Percentiles rank a stretch among this genome's conserved stretches.
These are phyloP conservation scores for Apotomis turbidana DNA, from an alignment of 2,888 invertebrate species.

Conservation along the genomic window DNA sequence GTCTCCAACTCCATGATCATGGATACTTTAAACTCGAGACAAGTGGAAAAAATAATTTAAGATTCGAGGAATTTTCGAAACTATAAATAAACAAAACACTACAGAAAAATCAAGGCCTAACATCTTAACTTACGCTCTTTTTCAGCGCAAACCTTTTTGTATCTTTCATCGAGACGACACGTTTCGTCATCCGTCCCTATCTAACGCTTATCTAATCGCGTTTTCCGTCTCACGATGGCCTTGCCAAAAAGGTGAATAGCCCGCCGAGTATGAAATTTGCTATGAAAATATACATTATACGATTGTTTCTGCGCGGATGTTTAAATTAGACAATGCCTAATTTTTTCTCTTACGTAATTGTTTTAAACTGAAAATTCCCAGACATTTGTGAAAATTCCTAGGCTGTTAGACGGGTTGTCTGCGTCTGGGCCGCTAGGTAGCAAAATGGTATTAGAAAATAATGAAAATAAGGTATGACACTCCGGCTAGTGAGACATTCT, in stretches of 20 bases:
- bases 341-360: slow-evolving; percentile 27
- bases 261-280: slow-evolving; percentile 49
- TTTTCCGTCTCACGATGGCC: slow-evolving; percentile 54
- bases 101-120: slow-evolving; percentile 19
- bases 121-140: slow-evolving; percentile 32
- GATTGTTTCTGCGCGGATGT: slow-evolving; percentile 31
- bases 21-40: too few species aligned
- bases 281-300: slow-evolving; percentile 42
- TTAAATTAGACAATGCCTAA: slow-evolving; percentile 32
- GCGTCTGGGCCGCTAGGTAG: too few species aligned
- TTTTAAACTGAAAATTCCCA: slow-evolving; percentile 5
- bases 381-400: neutral
- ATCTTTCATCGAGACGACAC: slow-evolving; percentile 49
- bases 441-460: too few species aligned
- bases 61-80: neutral
- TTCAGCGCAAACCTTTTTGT: slow-evolving; percentile 46
- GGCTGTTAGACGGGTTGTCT: neutral
- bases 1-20: too few species aligned
- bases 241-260: slow-evolving; percentile 67
- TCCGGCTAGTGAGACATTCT: too few species aligned
- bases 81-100: neutral
- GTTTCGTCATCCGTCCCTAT: slow-evolving; percentile 44
- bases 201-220: slow-evolving; percentile 41
- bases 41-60: neutral
- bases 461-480: too few species aligned